These are phyloP conservation scores for Dasyornis broadbenti DNA, from an alignment of 2,113 vertebrate species.

Conservation along the genomic window DNA sequence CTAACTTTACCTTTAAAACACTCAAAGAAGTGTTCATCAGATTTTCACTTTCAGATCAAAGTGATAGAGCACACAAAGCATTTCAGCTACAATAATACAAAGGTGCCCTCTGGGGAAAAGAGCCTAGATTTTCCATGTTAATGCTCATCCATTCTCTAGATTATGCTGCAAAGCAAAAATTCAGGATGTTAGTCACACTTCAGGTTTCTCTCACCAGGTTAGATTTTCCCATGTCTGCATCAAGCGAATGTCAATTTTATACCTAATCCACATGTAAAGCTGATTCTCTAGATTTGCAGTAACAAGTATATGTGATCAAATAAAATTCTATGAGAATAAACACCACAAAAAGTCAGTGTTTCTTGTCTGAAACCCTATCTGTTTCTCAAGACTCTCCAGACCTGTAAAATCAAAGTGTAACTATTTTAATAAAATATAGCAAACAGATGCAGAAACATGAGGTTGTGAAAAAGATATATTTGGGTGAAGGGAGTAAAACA, in stretches of 20 bases:
- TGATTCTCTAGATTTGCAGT: background rate
- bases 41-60: background rate
- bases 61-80: background rate
- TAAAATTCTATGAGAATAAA: background rate
- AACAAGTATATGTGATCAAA: background rate
- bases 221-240: background rate
- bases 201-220: slow-evolving; percentile 25
- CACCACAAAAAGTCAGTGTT: background rate
- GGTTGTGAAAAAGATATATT: background rate
- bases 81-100: background rate
- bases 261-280: background rate
- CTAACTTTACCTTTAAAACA: background rate
- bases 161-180: slow-evolving; percentile 6
- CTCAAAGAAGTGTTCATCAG: background rate
- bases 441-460: background rate
- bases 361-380: background rate
- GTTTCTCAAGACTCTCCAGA: background rate
- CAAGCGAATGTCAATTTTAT: background rate
- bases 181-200: slow-evolving; percentile 18
- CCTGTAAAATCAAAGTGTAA: background rate
- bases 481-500: background rate
- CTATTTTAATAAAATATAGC: background rate
- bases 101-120: background rate
- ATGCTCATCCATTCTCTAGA: slow-evolving; percentile 5
- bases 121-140: slow-evolving; percentile 7